phyloP scores from a whole-genome alignment of 2,888 invertebrate genomes.

The Steinernema hermaphroditum region DNA sequence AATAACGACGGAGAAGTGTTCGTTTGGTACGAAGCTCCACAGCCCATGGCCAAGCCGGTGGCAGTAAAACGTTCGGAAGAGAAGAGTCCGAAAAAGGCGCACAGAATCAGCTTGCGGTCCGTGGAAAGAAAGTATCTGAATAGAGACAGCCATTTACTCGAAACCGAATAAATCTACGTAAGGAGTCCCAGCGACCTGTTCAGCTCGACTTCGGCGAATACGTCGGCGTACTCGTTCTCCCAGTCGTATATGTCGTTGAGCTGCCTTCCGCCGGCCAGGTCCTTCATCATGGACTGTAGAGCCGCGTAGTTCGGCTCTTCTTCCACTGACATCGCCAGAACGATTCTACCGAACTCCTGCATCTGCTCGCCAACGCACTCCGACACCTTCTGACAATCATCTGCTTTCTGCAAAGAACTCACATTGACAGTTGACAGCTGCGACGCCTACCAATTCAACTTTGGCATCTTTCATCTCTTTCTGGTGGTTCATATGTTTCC shows the following conservation, averaged over 20 bases:
- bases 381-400: slow-evolving; percentile 37
- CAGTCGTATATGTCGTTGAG: slow-evolving; percentile 52
- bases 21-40: neutral
- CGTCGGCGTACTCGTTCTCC: slow-evolving; percentile 48
- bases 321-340: slow-evolving; percentile 41
- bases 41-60: neutral
- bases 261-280: slow-evolving; percentile 43
- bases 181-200: neutral
- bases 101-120: neutral
- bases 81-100: too few species aligned
- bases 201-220: slow-evolving; percentile 33
- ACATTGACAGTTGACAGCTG: too few species aligned
- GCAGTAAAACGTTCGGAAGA: neutral
- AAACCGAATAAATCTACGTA: neutral
- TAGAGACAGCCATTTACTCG: neutral
- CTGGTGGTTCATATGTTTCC: slow-evolving; percentile 34
- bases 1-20: neutral
- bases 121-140: neutral
- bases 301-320: slow-evolving; percentile 51
- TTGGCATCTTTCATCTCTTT: slow-evolving; percentile 46
- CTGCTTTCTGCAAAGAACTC: slow-evolving; percentile 32
- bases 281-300: slow-evolving; percentile 45
- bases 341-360: slow-evolving; percentile 44
- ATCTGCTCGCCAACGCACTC: slow-evolving; percentile 33
- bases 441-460: slow-evolving; percentile 44